Base-by-base conservation (phyloP, 2,113 vertebrate species). In the Copsychus sechellarum region DNA sequence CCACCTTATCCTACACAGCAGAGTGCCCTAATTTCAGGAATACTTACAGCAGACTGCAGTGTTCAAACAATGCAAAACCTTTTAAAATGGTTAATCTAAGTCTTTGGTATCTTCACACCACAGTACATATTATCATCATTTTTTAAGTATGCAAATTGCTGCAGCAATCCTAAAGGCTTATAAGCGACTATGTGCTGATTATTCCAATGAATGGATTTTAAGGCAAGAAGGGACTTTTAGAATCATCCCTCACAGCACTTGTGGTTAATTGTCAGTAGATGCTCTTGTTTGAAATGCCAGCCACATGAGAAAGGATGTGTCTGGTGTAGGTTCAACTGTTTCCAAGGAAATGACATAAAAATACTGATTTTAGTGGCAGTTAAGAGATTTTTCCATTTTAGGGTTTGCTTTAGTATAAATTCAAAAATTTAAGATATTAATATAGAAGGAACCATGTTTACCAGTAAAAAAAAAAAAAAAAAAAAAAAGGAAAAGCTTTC, bases 81-180 rank as follows among this genome's bases (percentile, higher is more conserved):
- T 89, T 91, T 84, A 53, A 76, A 95, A 84, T 15, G 2, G 48
- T 84, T 91, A 91, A 93, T 84, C 58, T 53, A 71, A 53, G 31
- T 40, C 51, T 64, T 57, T 51, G 51, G 72, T 81, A 88, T 84
- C 57, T 70, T 81, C 6, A 8, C 31, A 51, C 40, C 33, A 66
- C 48, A 69, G 60, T 40, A 67, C 5, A 5, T 65, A 40, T 64
- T 70, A 92, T 56, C 64, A 73, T 56, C 17, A 29, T 25, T n/a
- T 88, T 78, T 90, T 3, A 92, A 78, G 88, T 62, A 96, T 65
- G 69, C 73, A 91, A 91, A 88, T 91, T 84, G 48, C 61, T 90
- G 69, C 77, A 92, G 60, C 56, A 88, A 79, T 89, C n/a, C 74
- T 88, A 81, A 64, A 84, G 72, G n/a, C 40, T 78, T 92, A 84